Evolutionary conservation across 2,888 invertebrate genomes (phyloP).

Genomic region (Drosophila pullipes): DNA sequence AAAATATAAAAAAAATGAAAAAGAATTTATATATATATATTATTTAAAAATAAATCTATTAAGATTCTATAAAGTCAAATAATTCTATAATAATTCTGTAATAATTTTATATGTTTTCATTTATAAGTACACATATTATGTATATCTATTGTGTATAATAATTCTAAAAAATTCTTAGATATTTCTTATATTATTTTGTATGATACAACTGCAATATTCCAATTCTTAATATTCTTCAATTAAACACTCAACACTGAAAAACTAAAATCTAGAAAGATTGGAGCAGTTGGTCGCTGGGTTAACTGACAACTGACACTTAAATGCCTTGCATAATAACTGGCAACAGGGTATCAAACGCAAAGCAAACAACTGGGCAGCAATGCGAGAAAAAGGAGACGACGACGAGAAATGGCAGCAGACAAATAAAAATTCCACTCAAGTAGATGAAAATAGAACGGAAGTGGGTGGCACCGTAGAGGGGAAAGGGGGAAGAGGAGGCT

Average conservation of each 20-base stretch:
- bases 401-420: slow-evolving; percentile 53
- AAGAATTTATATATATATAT: neutral
- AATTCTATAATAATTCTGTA: too few species aligned
- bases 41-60: too few species aligned
- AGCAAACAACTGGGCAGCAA: slow-evolving; percentile 14
- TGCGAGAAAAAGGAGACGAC: slow-evolving; percentile 20
- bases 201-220: neutral
- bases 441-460: slow-evolving; percentile 77
- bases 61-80: too few species aligned
- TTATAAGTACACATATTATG: neutral
- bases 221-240: too few species aligned
- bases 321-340: neutral
- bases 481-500: slow-evolving; percentile 34
- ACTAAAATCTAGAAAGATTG: neutral
- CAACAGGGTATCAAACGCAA: slow-evolving; percentile 41
- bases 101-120: too few species aligned
- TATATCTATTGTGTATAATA: neutral
- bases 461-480: slow-evolving; percentile 50
- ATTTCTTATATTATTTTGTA: neutral
- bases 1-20: neutral
- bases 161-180: neutral
- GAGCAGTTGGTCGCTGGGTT: neutral
- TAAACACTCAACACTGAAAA: too few species aligned
- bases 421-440: slow-evolving; percentile 80
- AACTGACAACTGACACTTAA: neutral